Conservation (phyloP, 2,113 vertebrate genomes). For the Zingel zingel region DNA sequence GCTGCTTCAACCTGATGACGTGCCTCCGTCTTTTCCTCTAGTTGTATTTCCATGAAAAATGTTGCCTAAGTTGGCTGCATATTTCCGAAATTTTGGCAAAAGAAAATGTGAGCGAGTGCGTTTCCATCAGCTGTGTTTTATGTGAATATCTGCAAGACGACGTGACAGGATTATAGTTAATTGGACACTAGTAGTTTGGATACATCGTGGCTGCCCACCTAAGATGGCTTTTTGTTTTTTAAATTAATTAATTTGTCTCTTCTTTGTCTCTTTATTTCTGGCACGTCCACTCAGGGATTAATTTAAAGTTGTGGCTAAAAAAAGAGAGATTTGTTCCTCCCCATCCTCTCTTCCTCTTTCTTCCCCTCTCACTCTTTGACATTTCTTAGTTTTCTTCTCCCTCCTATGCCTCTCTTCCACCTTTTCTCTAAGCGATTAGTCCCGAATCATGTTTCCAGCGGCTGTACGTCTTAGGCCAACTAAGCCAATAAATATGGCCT, state of each 20-base stretch:
- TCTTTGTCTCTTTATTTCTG: background rate
- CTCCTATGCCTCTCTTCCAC: background rate
- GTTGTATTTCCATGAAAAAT: background rate
- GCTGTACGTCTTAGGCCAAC: slow-evolving; percentile 38
- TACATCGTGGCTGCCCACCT: background rate
- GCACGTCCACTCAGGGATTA: background rate
- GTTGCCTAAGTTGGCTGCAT: background rate
- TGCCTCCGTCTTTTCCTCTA: background rate
- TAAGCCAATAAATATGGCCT: slow-evolving; percentile 61
- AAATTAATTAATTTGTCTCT: too few species aligned
- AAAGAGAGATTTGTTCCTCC: background rate
- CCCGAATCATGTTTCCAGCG: slow-evolving; percentile 40
- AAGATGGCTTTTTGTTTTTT: too few species aligned
- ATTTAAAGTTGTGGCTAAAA: background rate
- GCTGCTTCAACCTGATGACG: background rate
- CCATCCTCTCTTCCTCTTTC: background rate
- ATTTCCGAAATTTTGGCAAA: background rate
- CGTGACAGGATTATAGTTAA: background rate
- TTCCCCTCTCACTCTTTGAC: background rate
- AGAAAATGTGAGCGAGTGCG: background rate
- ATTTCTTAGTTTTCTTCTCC: background rate
- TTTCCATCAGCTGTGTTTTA: background rate
- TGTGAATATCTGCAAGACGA: background rate
- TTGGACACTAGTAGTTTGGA: background rate
- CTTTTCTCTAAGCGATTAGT: slow-evolving; percentile 32